Conservation (phyloP, 2,113 vertebrate genomes). For the Stegostoma tigrinum region DNA sequence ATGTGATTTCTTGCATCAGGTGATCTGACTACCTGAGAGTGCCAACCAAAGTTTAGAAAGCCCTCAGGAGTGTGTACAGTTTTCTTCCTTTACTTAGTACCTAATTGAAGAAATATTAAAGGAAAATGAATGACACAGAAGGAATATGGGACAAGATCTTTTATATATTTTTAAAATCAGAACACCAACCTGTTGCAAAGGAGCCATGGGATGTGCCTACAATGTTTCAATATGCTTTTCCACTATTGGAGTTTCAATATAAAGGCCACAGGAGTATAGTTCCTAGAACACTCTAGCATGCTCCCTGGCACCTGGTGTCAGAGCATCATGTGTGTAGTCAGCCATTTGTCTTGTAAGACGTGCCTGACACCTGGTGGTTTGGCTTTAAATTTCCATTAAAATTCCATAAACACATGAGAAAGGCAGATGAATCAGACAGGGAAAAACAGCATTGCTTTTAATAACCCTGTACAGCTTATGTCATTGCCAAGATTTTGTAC, state of each 20-base stretch:
- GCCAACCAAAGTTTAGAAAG: background rate
- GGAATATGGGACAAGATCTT: background rate
- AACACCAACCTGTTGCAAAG: background rate
- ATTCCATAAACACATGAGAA: background rate
- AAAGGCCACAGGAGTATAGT: background rate
- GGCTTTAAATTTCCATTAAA: background rate
- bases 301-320: background rate
- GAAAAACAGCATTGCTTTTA: background rate
- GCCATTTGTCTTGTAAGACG: background rate
- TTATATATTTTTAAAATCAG: background rate
- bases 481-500: background rate
- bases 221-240: background rate
- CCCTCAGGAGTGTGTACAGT: background rate
- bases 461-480: background rate
- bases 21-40: background rate
- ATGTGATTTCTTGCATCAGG: background rate
- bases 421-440: background rate
- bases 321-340: background rate
- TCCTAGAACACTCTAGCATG: background rate
- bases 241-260: background rate
- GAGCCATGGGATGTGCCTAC: background rate
- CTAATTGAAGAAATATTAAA: background rate
- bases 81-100: background rate
- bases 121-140: background rate
- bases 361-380: constrained; percentile 15